Evolutionary conservation across 2,797 vertebrate genomes (phyloP).

Genomic region (Acanthurus leucopareius): DNA sequence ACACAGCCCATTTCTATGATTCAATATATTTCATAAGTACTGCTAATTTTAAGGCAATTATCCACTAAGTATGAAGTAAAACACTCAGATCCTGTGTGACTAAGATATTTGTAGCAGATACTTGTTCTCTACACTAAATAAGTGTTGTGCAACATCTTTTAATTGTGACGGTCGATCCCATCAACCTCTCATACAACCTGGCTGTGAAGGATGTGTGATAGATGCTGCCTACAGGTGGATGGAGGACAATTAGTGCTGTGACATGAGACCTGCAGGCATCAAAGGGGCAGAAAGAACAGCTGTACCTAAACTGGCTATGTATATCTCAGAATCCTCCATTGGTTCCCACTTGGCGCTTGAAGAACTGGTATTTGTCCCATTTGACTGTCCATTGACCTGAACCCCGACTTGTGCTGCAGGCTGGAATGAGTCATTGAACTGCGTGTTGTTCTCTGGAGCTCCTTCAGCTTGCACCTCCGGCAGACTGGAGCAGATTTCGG

Average conservation of each 20-base stretch:
- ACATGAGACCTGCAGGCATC: not conserved
- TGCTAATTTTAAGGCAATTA: not conserved
- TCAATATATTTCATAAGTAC: not conserved
- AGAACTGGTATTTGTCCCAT: conserved; percentile 32
- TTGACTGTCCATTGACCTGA: conserved; percentile 64
- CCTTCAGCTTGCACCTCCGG: conserved; percentile 74
- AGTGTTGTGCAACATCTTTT: not conserved
- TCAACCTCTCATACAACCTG: not conserved
- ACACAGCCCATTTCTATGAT: not conserved
- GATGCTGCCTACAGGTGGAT: not conserved
- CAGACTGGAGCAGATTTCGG: conserved; percentile 92
- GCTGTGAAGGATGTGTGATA: not conserved
- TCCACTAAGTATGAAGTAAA: not conserved
- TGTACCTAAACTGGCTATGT: conserved; percentile 94
- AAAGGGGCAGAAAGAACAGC: not conserved
- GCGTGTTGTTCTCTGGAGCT: conserved; percentile 56
- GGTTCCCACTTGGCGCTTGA: conserved; percentile 90
- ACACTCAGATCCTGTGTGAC: too few relatives aligned
- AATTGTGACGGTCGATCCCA: not conserved
- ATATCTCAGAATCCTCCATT: conserved; percentile 93
- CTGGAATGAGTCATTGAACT: conserved; percentile 92
- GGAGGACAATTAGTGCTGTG: too few relatives aligned
- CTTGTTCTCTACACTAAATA: too few relatives aligned
- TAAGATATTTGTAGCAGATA: not conserved
- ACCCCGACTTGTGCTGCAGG: conserved; percentile 61